Conservation (phyloP, 1,140 invertebrate species). For the Conopomorpha cramerella region DNA sequence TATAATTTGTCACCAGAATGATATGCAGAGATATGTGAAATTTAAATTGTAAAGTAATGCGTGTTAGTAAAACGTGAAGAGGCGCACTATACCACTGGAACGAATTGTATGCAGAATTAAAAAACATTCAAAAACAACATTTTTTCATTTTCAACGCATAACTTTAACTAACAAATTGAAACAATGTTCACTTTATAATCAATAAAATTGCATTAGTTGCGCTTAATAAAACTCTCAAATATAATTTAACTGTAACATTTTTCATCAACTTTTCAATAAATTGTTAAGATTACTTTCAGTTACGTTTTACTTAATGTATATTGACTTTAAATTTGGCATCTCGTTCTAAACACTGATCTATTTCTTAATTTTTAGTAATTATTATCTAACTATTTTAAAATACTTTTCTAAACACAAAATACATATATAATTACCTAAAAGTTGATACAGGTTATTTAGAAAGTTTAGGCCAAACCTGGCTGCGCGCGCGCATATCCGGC, state of each 20-base stretch:
- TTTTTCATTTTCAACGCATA: constrained; percentile 47
- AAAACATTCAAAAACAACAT: constrained; percentile 38
- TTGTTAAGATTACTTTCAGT: constrained; percentile 56
- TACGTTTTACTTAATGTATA: constrained; percentile 58
- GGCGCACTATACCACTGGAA: too few relatives aligned
- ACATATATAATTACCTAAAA: constrained; percentile 56
- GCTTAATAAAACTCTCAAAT: constrained; percentile 60
- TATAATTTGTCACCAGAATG: constrained; percentile 23
- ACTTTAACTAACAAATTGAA: constrained; percentile 59
- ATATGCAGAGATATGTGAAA: constrained; percentile 41
- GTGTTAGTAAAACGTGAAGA: too few relatives aligned
- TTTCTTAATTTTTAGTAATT: constrained; percentile 36
- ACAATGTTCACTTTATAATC: constrained; percentile 55
- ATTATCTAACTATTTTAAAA: constrained; percentile 58
- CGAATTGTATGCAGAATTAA: too few relatives aligned
- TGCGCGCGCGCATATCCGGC: constrained; percentile 13
- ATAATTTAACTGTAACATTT: constrained; percentile 61
- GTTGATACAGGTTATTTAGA: constrained; percentile 49
- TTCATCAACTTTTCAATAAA: constrained; percentile 57
- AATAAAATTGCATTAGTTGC: constrained; percentile 56
- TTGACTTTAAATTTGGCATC: constrained; percentile 61
- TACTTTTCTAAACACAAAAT: constrained; percentile 60
- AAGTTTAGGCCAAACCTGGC: constrained; percentile 50
- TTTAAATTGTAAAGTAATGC: too few relatives aligned
- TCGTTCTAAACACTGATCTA: constrained; percentile 57